Evolutionary conservation across 2,797 vertebrate genomes (phyloP), one percentile per base, ranked within the genome.

Genomic region (Loriculus beryllinus): DNA sequence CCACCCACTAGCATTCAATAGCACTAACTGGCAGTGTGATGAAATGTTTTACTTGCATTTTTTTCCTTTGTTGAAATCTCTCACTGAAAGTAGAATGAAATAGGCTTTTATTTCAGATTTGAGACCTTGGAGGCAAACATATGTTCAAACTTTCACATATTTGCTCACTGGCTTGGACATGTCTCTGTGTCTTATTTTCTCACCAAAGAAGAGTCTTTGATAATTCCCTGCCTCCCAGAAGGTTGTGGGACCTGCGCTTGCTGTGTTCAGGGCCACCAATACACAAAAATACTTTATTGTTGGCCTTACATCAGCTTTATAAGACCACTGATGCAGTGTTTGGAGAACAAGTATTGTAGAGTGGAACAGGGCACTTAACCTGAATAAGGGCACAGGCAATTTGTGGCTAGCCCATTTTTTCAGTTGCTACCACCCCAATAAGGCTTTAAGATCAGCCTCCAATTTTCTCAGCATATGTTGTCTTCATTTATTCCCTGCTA

Each of bases 1-100:
- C 92, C 76, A 84, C 89, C 80, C 85, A 82, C 93, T 45, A 93
- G 86, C 80, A 51, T 90, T 95, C 74, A 71, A 43, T 52, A 92
- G 85, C 45, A 43, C 37, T 72, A 86, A 75, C 88, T 29, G 49
- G 65, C 79, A 89, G 49, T 4, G 1, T 23, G 72, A 81, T 91
- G 18, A 83, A 89, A 83, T 72, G 31, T 89, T 92, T 78, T 72
- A 76, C 76, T 85, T 80, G 33, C 14, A 2, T 83, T 67, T 86
- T 83, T 81, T 77, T 42, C 51, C 31, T 70, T 57, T 49, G 39
- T 80, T 86, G 67, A 85, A 85, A 69, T 65, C 14, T 71, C 35
- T 88, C n/a, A 31, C 49, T 91, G 87, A 82, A 89, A 93, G 29
- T 39, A 71, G 42, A 28, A 83, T 42, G 13, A 23, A 82, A 88